phyloP scores from a whole-genome alignment of 2,113 vertebrate species.

The Cacatua alba region DNA sequence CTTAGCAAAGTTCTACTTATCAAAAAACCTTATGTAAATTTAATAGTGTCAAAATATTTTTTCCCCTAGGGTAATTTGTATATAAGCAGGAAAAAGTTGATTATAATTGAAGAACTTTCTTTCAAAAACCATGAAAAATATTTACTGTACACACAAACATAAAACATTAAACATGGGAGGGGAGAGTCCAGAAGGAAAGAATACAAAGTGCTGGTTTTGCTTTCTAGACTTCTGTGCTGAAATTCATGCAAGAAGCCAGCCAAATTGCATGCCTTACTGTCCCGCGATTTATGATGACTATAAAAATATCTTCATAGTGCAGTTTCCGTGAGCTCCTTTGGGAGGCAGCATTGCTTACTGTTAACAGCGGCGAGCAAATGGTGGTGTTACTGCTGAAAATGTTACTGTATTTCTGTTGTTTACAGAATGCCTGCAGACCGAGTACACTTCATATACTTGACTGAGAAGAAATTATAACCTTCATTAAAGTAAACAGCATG shows the following conservation, averaged over 20 bases:
- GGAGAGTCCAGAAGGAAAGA: not conserved
- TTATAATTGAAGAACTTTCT: not conserved
- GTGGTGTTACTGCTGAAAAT: not conserved
- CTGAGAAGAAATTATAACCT: not conserved
- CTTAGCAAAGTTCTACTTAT: not conserved
- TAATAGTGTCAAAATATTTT: not conserved
- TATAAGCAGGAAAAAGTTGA: not conserved
- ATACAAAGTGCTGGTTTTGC: not conserved
- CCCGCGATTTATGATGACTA: not conserved
- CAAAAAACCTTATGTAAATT: not conserved
- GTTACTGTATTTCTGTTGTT: not conserved
- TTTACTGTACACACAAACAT: not conserved
- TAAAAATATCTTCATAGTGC: not conserved
- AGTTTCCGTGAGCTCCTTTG: constrained; percentile 20
- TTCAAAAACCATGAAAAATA: not conserved
- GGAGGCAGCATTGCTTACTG: constrained; percentile 67
- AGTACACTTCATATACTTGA: not conserved
- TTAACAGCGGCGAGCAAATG: not conserved
- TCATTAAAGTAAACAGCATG: not conserved
- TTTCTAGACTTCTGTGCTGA: not conserved
- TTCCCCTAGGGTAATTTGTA: not conserved
- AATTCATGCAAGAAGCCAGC: not conserved
- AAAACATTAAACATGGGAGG: not conserved
- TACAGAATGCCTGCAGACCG: rapidly evolving
- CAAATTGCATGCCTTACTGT: rapidly evolving